Conservation (phyloP, 2,113 vertebrate genomes). For the Aldabrachelys gigantea region DNA sequence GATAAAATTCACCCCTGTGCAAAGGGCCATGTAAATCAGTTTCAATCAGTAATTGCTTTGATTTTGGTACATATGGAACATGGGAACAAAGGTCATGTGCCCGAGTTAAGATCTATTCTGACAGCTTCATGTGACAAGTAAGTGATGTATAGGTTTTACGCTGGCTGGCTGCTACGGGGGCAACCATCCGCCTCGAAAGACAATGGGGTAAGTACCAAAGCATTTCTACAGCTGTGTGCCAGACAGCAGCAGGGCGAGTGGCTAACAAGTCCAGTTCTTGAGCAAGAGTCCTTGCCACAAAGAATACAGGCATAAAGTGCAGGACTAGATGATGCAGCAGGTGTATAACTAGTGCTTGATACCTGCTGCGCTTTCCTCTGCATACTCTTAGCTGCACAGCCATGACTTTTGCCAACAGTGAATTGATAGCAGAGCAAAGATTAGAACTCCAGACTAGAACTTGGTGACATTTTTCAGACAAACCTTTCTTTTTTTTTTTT, state of each 20-base stretch:
- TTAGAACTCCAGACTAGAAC: neutral
- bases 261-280: neutral
- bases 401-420: neutral
- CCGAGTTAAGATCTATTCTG: neutral
- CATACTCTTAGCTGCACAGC: neutral
- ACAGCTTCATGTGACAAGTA: neutral
- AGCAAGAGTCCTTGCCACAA: neutral
- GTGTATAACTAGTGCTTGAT: neutral
- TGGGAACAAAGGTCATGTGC: neutral
- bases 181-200: neutral
- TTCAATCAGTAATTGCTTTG: slow-evolving; percentile 78
- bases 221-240: neutral
- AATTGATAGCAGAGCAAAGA: neutral
- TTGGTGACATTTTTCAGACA: neutral
- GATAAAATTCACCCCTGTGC: neutral
- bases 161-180: neutral
- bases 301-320: neutral
- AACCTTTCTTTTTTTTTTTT: neutral
- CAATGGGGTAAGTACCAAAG: neutral
- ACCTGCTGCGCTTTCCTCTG: neutral
- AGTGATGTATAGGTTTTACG: neutral
- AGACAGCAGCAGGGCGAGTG: neutral
- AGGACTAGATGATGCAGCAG: neutral
- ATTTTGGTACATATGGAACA: slow-evolving; percentile 59
- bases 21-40: neutral